These are phyloP conservation scores for Spilogale gracilis DNA, from an alignment of 2,113 vertebrate species.

Conservation along the genomic window DNA sequence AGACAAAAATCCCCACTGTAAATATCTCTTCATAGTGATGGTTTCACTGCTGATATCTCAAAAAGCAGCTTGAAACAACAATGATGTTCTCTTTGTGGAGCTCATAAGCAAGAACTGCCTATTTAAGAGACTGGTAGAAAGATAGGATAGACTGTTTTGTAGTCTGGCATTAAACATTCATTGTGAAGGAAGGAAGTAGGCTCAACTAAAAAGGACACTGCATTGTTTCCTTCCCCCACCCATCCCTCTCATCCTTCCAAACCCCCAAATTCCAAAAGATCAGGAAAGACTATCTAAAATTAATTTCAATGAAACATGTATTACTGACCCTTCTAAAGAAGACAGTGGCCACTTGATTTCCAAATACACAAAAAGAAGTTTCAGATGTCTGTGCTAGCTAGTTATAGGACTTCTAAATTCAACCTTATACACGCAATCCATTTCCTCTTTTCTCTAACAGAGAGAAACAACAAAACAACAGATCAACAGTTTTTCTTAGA, in stretches of 20 bases:
- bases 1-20: background rate
- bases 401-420: background rate
- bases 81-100: background rate
- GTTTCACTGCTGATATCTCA: background rate
- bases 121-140: background rate
- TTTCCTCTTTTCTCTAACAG: conserved; percentile 66
- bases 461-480: background rate
- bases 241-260: background rate
- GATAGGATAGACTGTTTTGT: background rate
- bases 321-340: background rate
- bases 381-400: background rate
- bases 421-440: background rate
- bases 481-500: conserved; percentile 60
- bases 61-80: background rate
- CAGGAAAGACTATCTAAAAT: background rate
- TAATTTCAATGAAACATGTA: background rate
- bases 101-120: background rate
- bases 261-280: background rate
- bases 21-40: background rate
- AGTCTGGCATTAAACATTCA: background rate
- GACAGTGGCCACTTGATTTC: no score
- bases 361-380: background rate
- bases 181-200: background rate
- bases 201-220: background rate
- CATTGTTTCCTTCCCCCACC: conserved; percentile 32